Evolutionary conservation across 1,140 invertebrate species (phyloP), one percentile per base, ranked within the genome.

Genomic region (Drosophila micromelanica): DNA sequence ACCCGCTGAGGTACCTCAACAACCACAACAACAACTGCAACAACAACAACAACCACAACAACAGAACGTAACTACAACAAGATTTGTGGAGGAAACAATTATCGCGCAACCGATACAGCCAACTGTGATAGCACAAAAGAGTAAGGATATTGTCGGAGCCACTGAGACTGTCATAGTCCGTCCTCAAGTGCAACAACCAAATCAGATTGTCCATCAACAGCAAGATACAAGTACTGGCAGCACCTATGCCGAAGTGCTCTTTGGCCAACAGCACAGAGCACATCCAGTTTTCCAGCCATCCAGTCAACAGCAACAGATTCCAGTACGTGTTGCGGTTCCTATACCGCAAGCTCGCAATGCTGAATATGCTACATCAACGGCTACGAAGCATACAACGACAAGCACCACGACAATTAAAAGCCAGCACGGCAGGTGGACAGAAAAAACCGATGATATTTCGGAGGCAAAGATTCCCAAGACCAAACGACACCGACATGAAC

Each of bases 251-350:
- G 90, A 91, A 79, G 90, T 91, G 42, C 76, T 91, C 3, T 91
- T 91, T 71, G 90, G 90, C 62, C 73, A 90, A 71, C 82, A 81
- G 62, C 80, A 91, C 59, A 70, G 61, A 72, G 60, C 84, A 51
- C 56, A 82, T 65, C 67, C 74, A 76, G 77, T 74, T 90, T 92
- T 91, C 91, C 94, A 94, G 93, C 93, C 93, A 94, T 94, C 94
- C 93, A 94, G 93, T 93, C 92, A 89, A 67, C 71, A 76, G 46
- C 59, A 84, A 57, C 81, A 70, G 23, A 76, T 92, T 42, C 92
- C 73, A 70, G 87, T 92, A 78, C 93, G 93, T 63, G 45, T 90
- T 7, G 76, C 76, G 51, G 71, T 74, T 27, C 62, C 87, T 32
- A 65, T 81, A 15, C 69, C 71, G 52, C 61, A 70, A 70, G 48